Conservation (phyloP, 92 coral and sea anemone genomes). For the Epizoanthus scotinus region DNA sequence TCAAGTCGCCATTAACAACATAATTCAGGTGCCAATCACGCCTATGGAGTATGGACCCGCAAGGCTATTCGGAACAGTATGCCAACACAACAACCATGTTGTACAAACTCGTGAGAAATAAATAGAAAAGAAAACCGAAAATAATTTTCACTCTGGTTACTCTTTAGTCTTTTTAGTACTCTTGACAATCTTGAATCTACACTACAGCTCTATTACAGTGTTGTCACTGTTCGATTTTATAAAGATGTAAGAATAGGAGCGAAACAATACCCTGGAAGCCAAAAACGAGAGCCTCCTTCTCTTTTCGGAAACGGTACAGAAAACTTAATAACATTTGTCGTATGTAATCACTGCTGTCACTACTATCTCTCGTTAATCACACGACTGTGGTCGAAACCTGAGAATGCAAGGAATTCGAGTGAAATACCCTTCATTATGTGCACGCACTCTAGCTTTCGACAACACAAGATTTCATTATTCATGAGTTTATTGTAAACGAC, state of each 20-base stretch:
- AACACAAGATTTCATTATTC: conserved; percentile 79
- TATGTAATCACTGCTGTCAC: conserved; percentile 3
- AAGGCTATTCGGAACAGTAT: neutral
- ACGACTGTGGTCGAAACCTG: conserved; percentile 4
- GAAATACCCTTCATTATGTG: conserved; percentile 30
- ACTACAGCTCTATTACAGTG: neutral
- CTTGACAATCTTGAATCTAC: too few species aligned
- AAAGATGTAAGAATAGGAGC: conserved; percentile 14
- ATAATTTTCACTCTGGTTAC: neutral
- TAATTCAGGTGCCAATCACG: conserved; percentile 35
- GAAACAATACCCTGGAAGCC: conserved; percentile 25
- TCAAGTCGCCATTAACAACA: conserved; percentile 49
- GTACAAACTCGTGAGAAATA: neutral
- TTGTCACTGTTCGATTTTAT: neutral
- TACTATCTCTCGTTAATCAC: neutral
- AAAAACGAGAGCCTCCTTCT: neutral
- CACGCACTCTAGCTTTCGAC: conserved; percentile 68
- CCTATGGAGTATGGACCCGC: neutral
- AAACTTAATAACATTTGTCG: conserved; percentile 3
- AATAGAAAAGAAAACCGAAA: conserved; percentile 6
- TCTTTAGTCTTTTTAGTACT: too few species aligned
- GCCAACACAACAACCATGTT: neutral
- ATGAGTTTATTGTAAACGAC: conserved; percentile 61
- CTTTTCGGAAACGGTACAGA: neutral
- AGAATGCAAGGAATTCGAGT: conserved; percentile 35